Conservation (phyloP, 2,113 vertebrate genomes). For the cat (Felis catus) region F.catus_Fca126_mat1.0 CM031417.1:65447001-65447500, state of each 20-base stretch:
- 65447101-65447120: neutral
- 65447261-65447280: neutral
- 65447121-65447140: neutral
- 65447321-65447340: neutral
- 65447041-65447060: neutral
- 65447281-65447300: neutral
- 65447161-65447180: neutral
- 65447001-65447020: neutral
- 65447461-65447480: neutral
- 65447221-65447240: neutral
- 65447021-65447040: neutral
- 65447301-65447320: neutral
- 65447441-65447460: neutral
- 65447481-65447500: neutral
- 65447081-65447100: neutral
- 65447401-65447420: neutral
- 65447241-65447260: neutral
- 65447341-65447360: neutral
- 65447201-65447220: neutral
- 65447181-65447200: neutral
- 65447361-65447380: neutral
- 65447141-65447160: neutral
- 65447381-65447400: neutral
- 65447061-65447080: neutral
- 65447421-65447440: neutral